Conservation (phyloP, 2,888 invertebrate species). For the Pristionchus maxplancki region DNA sequence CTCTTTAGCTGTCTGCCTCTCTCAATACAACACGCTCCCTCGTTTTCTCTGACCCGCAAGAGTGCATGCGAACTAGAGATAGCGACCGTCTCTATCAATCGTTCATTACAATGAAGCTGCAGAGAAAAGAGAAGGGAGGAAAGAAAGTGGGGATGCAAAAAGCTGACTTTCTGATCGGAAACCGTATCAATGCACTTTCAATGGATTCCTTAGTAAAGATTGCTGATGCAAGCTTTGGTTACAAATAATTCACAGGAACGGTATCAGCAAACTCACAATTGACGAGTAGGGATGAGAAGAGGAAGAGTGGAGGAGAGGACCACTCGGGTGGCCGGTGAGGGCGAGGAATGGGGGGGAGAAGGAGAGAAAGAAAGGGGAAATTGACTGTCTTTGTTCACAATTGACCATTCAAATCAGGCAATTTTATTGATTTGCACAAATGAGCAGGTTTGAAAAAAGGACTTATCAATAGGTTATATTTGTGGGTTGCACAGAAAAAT, state of each 20-base stretch:
- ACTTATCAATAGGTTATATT: too few species aligned
- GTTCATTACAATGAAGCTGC: conserved; percentile 17
- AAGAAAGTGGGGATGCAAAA: background rate
- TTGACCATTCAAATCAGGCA: too few species aligned
- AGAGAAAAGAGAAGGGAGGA: background rate
- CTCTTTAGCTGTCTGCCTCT: background rate
- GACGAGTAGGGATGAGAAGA: background rate
- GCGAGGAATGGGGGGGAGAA: background rate
- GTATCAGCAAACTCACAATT: background rate
- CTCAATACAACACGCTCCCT: background rate
- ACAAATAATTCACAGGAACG: too few species aligned
- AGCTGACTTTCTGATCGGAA: background rate
- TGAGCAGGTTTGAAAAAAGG: too few species aligned
- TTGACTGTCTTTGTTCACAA: background rate
- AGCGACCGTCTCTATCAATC: background rate
- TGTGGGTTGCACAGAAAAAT: too few species aligned
- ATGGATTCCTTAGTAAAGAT: background rate
- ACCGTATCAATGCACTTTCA: background rate
- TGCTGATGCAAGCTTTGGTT: too few species aligned
- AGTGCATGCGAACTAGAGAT: background rate
- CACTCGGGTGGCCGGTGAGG: conserved; percentile 10
- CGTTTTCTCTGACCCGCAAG: background rate
- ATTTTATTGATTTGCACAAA: too few species aligned
- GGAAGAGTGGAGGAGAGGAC: background rate
- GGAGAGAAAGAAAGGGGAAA: background rate